Base-by-base conservation (phyloP, 2,888 invertebrate species). In the Shargacucullia verbasci region DNA sequence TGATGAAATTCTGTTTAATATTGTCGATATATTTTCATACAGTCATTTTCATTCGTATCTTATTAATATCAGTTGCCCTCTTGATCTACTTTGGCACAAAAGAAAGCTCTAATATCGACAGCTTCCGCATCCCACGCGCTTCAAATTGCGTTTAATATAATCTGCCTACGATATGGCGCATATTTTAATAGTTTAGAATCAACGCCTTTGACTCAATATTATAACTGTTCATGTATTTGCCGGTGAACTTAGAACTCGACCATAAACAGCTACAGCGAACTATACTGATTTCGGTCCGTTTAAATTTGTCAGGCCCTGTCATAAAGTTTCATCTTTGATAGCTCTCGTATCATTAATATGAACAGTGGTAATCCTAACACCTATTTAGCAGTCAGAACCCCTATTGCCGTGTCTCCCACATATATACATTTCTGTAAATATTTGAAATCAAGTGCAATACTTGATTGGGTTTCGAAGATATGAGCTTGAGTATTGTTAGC, bases 71-170 rank as follows among this genome's bases (percentile, higher is more conserved):
- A 45, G 34, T 61, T 53, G 45, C 59, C 41, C 50, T 52, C 61
- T 64, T 68, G 44, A 48, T 46, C 60, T 48, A 70, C 46, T 62
- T 72, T 52, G 11, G 33, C 48, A 64, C 53, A 59, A 67, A 67
- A 70, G 70, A 74, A 67, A 70, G 70, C 69, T 75, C 66, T 70
- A 65, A 59, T 64, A 61, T 59, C 45, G 52, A 63, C 52, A 50
- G 66, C 60, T 75, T 75, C 73, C 67, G 59, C 78, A 43, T 59
- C 81, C 79, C 76, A 82, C 80, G 54, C 71, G 6, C 58, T 67
- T 65, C 57, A 63, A 56, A 64, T 66, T 66, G 61, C 59, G 43
- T 56, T 61, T 20, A 64, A 53, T 58, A 52, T 49, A 44, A 58
- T 43, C 56, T 53, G 44, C 71, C 60, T 71, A 70, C 59, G 67